Evolutionary conservation across 2,888 invertebrate species (phyloP), one percentile per base, ranked within the genome.

Genomic region (Drosophila pseudotalamancana): DNA sequence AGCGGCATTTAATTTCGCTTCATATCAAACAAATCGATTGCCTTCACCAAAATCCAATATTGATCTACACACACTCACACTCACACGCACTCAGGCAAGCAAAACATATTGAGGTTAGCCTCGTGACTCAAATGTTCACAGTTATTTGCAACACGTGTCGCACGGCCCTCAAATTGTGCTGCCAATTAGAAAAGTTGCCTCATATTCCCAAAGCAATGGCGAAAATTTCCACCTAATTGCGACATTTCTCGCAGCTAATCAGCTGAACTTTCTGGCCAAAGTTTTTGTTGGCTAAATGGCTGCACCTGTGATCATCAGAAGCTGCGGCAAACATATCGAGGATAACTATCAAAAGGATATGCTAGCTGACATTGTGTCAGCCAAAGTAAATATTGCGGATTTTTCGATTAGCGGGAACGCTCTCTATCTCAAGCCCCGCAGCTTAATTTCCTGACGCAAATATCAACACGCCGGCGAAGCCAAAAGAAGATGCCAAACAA

Each of bases 371-470:
- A 18, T 53, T 14, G 40, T 37, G 23, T 54, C 46, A 32, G 37
- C 50, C 35, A 64, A 63, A 60, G 54, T 55, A 60, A 68, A 66
- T 70, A 57, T 60, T 65, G 74, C 37, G 65, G 57, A 63, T 61
- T 64, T 70, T 64, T 76, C 78, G 71, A 77, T 76, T 73, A 77
- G 77, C 56, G 51, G 31, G 23, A 31, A 43, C 32, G 32, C 21
- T 48, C 49, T 59, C 63, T 65, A 49, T 56, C 48, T 59, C 60
- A 59, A 57, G 70, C 73, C 72, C 76, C 40, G 60, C 59, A 86
- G 86, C 83, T 80, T 86, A 67, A 86, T 81, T 81, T 81, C 84
- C 80, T 73, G 81, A 63, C 63, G 77, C 73, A 86, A 81, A 81
- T 76, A 83, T 86, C 87, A 86, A 86, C 77, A 79, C 68, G 76